phyloP scores from a whole-genome alignment of 2,113 vertebrate species.

The Delphinapterus leucas region DNA sequence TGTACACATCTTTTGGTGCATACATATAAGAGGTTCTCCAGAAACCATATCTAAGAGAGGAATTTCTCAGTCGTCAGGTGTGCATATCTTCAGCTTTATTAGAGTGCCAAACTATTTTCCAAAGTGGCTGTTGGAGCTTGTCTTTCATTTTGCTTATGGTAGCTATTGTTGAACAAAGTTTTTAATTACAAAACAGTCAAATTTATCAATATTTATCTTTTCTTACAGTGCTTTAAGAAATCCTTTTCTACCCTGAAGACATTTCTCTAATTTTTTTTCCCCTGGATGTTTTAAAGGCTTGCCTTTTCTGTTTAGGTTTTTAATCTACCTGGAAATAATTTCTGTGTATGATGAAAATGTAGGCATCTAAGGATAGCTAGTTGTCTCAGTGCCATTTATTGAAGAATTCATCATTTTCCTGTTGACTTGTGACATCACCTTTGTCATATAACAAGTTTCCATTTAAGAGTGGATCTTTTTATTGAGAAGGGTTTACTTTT shows the following conservation, averaged over 20 bases:
- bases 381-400: background rate
- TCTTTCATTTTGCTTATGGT: background rate
- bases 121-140: constrained; percentile 29
- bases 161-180: constrained; percentile 28
- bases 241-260: background rate
- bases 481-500: background rate
- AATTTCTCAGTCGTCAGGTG: constrained; percentile 32
- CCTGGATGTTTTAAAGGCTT: background rate
- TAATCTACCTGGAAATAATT: constrained; percentile 11
- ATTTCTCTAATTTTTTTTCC: background rate
- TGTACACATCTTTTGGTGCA: background rate
- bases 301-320: background rate
- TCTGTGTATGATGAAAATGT: background rate
- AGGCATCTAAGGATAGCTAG: background rate
- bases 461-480: background rate
- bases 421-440: background rate
- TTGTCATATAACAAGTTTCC: background rate
- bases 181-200: constrained; percentile 41
- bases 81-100: background rate
- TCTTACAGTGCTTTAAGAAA: constrained; percentile 18
- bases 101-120: background rate
- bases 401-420: background rate
- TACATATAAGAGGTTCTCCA: background rate
- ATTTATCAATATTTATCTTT: constrained; percentile 4
- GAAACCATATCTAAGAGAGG: background rate